These are phyloP conservation scores for Eudyptes chrysolophus DNA, from an alignment of 2,113 vertebrate genomes.

Conservation along the genomic window DNA sequence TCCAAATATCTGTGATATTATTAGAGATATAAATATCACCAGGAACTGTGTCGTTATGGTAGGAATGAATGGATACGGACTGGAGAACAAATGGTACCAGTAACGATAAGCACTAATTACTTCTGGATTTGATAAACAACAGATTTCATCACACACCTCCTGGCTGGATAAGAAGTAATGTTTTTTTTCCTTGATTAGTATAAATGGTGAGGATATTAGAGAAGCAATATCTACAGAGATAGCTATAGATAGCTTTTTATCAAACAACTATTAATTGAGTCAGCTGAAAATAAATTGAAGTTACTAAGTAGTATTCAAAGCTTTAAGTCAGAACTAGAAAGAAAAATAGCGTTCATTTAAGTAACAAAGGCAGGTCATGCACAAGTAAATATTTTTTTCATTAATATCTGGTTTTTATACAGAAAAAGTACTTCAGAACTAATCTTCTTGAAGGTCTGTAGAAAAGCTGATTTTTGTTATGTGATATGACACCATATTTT, in stretches of 20 bases:
- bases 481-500: background rate
- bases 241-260: background rate
- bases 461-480: background rate
- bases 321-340: background rate
- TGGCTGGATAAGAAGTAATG: background rate
- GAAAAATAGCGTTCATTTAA: background rate
- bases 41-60: background rate
- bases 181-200: conserved; percentile 22
- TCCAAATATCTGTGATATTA: background rate
- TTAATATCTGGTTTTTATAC: background rate
- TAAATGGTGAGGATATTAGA: background rate
- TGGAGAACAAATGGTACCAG: background rate
- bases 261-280: background rate
- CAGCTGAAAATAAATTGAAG: background rate
- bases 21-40: background rate
- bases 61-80: background rate
- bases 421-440: background rate
- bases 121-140: background rate
- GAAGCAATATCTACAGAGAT: background rate
- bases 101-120: background rate
- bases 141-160: conserved; percentile 16
- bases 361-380: background rate
- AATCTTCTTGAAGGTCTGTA: background rate
- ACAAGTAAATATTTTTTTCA: background rate
- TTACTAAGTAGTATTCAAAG: background rate